A percentile compares a stretch with the other conserved stretches of the same genome.
phyloP scores from a whole-genome alignment of 2,797 vertebrate genomes.

The Rhinogobio ventralis region DNA sequence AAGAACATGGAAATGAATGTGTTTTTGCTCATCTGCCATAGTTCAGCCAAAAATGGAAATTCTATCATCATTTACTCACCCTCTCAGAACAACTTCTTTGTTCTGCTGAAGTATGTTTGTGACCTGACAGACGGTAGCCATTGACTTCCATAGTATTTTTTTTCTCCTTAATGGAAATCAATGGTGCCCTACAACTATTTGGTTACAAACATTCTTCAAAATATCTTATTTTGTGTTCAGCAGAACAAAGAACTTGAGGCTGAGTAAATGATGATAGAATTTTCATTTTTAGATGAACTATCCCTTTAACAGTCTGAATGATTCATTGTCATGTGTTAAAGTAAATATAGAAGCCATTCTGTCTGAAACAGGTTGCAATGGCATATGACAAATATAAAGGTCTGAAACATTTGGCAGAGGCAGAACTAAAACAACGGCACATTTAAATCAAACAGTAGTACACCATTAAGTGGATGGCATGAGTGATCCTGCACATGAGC shows the following conservation, averaged over 20 bases:
- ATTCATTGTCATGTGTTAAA: neutral
- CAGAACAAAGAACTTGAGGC: neutral
- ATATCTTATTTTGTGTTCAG: neutral
- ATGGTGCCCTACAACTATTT: too few relatives aligned
- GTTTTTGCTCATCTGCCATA: neutral
- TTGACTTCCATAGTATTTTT: too few relatives aligned
- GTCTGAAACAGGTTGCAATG: neutral
- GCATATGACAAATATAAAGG: neutral
- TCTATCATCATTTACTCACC: too few relatives aligned
- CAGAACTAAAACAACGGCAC: neutral
- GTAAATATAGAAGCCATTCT: neutral
- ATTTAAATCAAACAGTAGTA: constrained; percentile 1
- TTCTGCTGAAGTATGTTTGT: neutral
- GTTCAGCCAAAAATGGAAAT: too few relatives aligned
- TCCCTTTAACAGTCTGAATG: constrained; percentile 1
- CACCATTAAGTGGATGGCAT: neutral
- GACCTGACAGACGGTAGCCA: too few relatives aligned
- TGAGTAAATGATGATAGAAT: neutral
- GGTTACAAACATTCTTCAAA: neutral
- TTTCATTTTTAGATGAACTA: neutral
- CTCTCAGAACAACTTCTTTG: neutral
- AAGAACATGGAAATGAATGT: neutral
- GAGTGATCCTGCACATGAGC: constrained; percentile 25
- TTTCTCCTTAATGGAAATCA: too few relatives aligned
- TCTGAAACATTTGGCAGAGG: neutral